phyloP scores from a whole-genome alignment of 2,888 invertebrate species.

The Volucella inanis region DNA sequence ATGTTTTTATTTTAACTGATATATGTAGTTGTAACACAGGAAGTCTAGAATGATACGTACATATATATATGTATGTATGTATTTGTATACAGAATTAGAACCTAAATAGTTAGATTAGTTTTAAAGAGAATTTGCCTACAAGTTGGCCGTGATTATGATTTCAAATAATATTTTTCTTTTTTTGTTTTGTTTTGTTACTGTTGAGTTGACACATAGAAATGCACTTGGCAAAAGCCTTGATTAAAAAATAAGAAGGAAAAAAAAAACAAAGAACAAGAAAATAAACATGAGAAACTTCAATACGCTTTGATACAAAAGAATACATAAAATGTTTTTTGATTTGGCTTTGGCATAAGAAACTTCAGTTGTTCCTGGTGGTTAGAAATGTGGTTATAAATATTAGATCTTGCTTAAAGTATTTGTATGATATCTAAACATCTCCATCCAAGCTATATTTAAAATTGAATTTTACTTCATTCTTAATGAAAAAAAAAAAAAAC shows the following conservation, averaged over 20 bases:
- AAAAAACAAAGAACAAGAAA: constrained; percentile 46
- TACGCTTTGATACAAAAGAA: constrained; percentile 66
- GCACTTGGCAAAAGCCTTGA: constrained; percentile 51
- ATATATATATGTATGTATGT: constrained; percentile 57
- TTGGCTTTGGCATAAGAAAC: too few species aligned
- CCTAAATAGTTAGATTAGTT: constrained; percentile 66
- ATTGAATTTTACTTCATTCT: too few species aligned
- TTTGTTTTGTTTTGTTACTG: constrained; percentile 60
- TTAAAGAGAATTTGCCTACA: constrained; percentile 61
- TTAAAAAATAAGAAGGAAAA: constrained; percentile 27
- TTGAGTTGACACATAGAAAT: constrained; percentile 57
- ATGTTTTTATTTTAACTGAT: constrained; percentile 62
- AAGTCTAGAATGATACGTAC: constrained; percentile 40
- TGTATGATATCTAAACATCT: too few species aligned
- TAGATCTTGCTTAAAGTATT: background rate
- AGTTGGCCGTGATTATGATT: constrained; percentile 68
- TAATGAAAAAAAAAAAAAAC: too few species aligned
- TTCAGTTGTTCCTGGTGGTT: too few species aligned
- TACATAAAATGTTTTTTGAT: background rate
- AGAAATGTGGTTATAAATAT: background rate
- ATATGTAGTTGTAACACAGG: constrained; percentile 35
- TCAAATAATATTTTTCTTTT: constrained; percentile 29
- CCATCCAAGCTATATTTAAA: too few species aligned
- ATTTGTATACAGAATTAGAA: constrained; percentile 62
- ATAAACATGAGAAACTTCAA: constrained; percentile 58